Evolutionary conservation across 2,888 invertebrate species (phyloP).

Genomic region (Metallyticus violacea): DNA sequence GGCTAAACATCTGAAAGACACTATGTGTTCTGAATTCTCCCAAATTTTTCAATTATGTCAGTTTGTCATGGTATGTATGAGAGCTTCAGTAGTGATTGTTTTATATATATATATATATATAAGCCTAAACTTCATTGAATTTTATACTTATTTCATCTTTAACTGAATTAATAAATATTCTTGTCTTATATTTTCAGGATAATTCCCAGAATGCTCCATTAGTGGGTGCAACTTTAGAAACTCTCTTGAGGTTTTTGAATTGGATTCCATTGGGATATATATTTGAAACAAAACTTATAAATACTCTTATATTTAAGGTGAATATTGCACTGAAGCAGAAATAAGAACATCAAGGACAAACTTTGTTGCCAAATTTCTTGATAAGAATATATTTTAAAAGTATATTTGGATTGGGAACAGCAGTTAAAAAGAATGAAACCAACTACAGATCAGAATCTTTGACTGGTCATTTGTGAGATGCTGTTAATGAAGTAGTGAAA

Average conservation of each 20-base stretch:
- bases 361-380: no score
- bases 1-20: slow-evolving; percentile 98
- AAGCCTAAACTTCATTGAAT: background rate
- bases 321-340: no score
- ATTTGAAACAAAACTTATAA: slow-evolving; percentile 96
- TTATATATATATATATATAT: background rate
- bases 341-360: no score
- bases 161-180: background rate
- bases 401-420: no score
- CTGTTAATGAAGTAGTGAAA: no score
- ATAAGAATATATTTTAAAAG: no score
- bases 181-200: slow-evolving; percentile 55
- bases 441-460: no score
- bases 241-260: slow-evolving; percentile 92
- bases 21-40: slow-evolving; percentile 98
- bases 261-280: slow-evolving; percentile 99
- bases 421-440: no score
- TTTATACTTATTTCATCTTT: background rate
- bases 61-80: slow-evolving; percentile 76
- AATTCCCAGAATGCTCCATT: slow-evolving; percentile 96
- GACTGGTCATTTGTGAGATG: no score
- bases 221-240: slow-evolving; percentile 94
- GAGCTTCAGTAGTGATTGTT: background rate
- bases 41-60: slow-evolving; percentile 98
- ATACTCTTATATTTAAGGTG: slow-evolving; percentile 85